phyloP scores from a whole-genome alignment of 1,140 invertebrate species.

The Yoshiicerus persimilis region DNA sequence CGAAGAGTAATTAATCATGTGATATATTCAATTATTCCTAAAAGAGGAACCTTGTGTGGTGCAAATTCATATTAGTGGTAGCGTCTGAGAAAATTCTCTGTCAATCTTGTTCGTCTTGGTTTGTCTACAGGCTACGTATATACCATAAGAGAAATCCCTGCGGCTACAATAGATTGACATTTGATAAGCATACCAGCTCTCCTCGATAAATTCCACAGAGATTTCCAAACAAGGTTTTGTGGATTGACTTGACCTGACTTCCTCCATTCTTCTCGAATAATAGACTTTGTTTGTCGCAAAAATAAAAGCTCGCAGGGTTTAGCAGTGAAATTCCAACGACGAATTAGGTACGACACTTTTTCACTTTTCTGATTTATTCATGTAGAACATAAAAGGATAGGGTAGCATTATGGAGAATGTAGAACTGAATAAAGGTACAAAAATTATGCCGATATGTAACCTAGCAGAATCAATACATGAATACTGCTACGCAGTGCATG shows the following conservation, averaged over 20 bases:
- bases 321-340: neutral
- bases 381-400: neutral
- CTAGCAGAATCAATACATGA: neutral
- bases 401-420: neutral
- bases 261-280: neutral
- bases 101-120: neutral
- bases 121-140: neutral
- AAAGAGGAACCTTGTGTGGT: neutral
- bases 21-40: neutral
- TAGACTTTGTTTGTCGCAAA: neutral
- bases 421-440: neutral
- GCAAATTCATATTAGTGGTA: neutral
- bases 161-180: neutral
- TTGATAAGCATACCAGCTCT: neutral
- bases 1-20: neutral
- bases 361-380: conserved; percentile 16
- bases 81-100: neutral
- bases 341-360: conserved; percentile 1
- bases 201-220: neutral
- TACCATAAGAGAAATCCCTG: neutral
- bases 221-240: neutral
- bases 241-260: neutral
- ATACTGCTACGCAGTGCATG: neutral
- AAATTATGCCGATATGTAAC: neutral
- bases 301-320: neutral